Percentiles rank a stretch among this genome's conserved stretches.
Evolutionary conservation across 2,797 vertebrate genomes (phyloP).

Genomic region (Squalus acanthias): DNA sequence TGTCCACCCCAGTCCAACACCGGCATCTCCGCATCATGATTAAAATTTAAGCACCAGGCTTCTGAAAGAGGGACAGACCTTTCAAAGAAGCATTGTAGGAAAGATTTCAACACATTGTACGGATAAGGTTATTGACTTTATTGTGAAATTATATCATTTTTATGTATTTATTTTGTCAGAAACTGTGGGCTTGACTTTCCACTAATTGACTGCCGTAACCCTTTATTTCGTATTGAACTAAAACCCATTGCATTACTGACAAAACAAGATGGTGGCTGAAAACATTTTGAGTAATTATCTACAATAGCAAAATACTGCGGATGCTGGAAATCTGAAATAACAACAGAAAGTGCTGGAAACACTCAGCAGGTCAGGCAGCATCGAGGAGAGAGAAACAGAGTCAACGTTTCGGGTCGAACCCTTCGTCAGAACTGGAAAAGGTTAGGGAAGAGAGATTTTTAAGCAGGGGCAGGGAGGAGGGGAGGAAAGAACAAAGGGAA

Average conservation of each 20-base stretch:
- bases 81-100: neutral
- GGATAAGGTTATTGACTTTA: neutral
- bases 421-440: no score
- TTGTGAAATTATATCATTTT: neutral
- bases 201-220: neutral
- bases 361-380: no score
- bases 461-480: no score
- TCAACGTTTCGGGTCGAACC: no score
- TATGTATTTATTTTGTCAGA: neutral
- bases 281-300: neutral
- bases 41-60: neutral
- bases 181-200: neutral
- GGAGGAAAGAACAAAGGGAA: no score
- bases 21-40: no score
- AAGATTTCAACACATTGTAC: neutral
- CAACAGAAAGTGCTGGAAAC: no score
- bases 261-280: neutral
- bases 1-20: no score
- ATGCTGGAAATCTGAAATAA: no score
- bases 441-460: no score
- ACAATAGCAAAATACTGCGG: no score
- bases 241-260: neutral
- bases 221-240: neutral
- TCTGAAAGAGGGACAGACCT: neutral
- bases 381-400: no score